Evolutionary conservation across 2,113 vertebrate species (phyloP).

Genomic region (Carlito syrichta): DNA sequence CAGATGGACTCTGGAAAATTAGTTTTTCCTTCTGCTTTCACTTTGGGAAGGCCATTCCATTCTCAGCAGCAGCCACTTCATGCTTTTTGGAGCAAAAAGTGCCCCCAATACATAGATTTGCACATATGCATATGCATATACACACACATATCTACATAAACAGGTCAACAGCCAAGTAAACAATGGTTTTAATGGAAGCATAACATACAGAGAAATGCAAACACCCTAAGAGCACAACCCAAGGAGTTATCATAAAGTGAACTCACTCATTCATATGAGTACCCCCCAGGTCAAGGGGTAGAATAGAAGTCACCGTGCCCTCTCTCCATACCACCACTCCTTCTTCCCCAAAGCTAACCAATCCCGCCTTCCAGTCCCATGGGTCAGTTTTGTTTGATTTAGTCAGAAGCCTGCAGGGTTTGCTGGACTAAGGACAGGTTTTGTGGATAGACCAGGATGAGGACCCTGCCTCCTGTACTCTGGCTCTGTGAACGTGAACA

Average conservation of each 20-base stretch:
- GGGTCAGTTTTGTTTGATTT: background rate
- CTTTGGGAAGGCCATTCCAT: background rate
- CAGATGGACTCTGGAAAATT: background rate
- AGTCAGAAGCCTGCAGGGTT: background rate
- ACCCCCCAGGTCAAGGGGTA: background rate
- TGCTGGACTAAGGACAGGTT: background rate
- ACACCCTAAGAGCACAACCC: background rate
- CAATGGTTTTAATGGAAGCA: background rate
- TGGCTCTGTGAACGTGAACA: background rate
- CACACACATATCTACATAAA: fast-evolving
- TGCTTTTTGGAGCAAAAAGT: background rate
- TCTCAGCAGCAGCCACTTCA: background rate
- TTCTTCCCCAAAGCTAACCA: background rate
- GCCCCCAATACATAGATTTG: background rate
- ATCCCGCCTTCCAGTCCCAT: background rate
- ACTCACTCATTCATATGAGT: background rate
- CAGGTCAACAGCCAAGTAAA: background rate
- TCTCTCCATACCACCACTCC: background rate
- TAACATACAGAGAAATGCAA: background rate
- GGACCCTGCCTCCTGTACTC: background rate
- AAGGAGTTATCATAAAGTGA: background rate
- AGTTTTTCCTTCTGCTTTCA: background rate
- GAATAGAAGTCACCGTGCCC: background rate
- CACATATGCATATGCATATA: no score
- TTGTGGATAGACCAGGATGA: background rate